Conservation (phyloP, 2,113 vertebrate species). For the Corydoras maculifer region DNA sequence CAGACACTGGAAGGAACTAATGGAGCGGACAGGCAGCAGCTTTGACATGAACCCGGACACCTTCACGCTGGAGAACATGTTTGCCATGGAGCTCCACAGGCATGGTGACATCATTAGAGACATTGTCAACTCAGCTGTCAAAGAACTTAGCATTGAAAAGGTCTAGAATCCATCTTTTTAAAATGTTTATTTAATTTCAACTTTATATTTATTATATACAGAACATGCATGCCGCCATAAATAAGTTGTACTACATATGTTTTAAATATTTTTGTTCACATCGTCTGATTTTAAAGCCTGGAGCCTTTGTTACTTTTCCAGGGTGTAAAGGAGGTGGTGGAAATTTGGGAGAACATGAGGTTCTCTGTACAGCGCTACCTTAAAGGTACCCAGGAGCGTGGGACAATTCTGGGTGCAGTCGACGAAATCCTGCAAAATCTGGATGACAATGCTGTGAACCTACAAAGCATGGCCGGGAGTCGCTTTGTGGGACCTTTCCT, state of each 20-base stretch:
- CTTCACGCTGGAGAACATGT: slow-evolving; percentile 95
- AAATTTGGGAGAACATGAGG: slow-evolving; percentile 87
- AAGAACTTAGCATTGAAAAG: slow-evolving; percentile 92
- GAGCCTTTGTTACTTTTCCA: slow-evolving; percentile 38
- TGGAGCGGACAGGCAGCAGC: slow-evolving; percentile 74
- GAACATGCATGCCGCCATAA: too few species aligned
- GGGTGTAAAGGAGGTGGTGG: slow-evolving; percentile 84
- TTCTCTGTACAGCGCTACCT: slow-evolving; percentile 76
- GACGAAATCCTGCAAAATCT: slow-evolving; percentile 83
- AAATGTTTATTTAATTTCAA: too few species aligned
- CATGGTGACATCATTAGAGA: slow-evolving; percentile 73
- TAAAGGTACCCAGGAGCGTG: slow-evolving; percentile 81
- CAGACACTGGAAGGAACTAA: slow-evolving; percentile 92
- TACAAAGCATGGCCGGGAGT: slow-evolving; percentile 87
- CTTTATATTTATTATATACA: too few species aligned
- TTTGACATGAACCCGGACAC: slow-evolving; percentile 84
- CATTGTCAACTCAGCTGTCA: slow-evolving; percentile 81
- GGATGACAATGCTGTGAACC: slow-evolving; percentile 82
- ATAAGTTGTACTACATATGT: too few species aligned
- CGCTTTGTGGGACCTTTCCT: slow-evolving; percentile 89
- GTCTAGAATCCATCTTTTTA: slow-evolving; percentile 47
- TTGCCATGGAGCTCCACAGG: slow-evolving; percentile 88
- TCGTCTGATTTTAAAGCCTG: too few species aligned
- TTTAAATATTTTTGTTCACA: too few species aligned
- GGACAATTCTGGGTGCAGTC: slow-evolving; percentile 76